Base-by-base conservation (phyloP, 1,140 invertebrate species). In the Drosophila busckii region DNA sequence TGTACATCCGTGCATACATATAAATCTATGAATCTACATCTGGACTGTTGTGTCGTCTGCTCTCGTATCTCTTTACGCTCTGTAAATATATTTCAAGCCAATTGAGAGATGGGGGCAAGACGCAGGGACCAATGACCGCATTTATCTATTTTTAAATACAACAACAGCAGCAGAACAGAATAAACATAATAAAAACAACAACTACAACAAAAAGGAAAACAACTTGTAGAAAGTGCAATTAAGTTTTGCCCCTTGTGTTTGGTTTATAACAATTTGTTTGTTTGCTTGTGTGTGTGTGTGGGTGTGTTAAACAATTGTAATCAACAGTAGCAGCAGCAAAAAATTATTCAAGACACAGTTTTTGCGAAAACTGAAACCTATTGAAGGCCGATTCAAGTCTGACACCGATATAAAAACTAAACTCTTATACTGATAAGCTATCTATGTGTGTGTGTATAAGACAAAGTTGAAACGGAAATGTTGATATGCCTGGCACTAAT, bases 51-150 rank as follows among this genome's bases (percentile, higher is more conserved):
- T 37, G 12, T 44, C 22, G 23, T 4, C 29, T 22, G 13, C 13
- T 23, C 10, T 7, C 10, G n/a, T n/a, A n/a, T 13, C 42, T 35
- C 45, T 40, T 40, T 54, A n/a, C 54, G 40, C 12, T 12, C 13
- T 22, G 5, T 25, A 6, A 9, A n/a, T 32, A 32, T 55, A 20
- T 37, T 13, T 17, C 16, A 34, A 66, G 41, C 59, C 42, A 66
- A 42, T 66, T 58, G 28, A 25, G 22, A 23, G 38, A 38, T 35
- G 17, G 37, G n/a, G 29, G 7, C 29, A 9, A 32, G 19, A 10
- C 15, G 10, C 54, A 60, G 75, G 73, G 73, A 60, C 69, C 75
- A 82, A 82, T 82, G 75, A 82, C 76, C 75, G 75, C 75, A 75
- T 82, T 82, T 60, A 67, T 69, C 45, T 82, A 82, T 82, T 75